phyloP scores from a whole-genome alignment of 2,113 vertebrate species.

The Capra hircus region DNA sequence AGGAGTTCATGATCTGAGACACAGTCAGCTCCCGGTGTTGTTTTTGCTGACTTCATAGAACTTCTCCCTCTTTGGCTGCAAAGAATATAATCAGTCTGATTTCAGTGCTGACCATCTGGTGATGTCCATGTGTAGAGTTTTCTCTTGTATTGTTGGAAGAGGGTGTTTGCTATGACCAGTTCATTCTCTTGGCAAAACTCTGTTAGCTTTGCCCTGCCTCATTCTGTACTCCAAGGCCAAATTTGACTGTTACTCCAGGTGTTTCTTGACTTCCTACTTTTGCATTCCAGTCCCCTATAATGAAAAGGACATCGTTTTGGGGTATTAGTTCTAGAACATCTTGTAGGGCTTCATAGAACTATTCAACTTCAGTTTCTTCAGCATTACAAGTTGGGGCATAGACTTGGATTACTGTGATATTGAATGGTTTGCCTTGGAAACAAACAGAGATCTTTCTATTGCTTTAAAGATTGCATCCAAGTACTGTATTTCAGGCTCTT shows the following conservation, averaged over 20 bases:
- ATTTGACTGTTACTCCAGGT: not conserved
- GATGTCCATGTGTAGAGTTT: not conserved
- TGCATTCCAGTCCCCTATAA: not conserved
- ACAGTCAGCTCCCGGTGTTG: not conserved
- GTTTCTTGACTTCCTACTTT: not conserved
- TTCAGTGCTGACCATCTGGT: fast-evolving
- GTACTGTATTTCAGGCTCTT: not conserved
- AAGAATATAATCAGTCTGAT: not conserved
- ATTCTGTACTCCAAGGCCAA: not conserved
- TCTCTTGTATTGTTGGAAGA: not conserved
- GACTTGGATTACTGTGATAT: not conserved
- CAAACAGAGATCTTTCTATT: not conserved
- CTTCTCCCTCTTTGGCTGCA: not conserved
- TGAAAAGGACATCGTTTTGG: not conserved
- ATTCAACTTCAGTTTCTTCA: not conserved
- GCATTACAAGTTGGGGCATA: not conserved
- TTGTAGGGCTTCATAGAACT: not conserved
- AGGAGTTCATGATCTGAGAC: not conserved
- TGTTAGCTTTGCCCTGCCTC: not conserved
- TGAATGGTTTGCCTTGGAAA: not conserved
- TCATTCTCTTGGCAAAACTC: not conserved
- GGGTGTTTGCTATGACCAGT: not conserved
- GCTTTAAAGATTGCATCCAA: not conserved
- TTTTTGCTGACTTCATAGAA: not conserved
- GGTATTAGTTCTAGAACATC: not conserved